Evolutionary conservation across 2,797 vertebrate species (phyloP).

Genomic region (Intellagama lesueurii): DNA sequence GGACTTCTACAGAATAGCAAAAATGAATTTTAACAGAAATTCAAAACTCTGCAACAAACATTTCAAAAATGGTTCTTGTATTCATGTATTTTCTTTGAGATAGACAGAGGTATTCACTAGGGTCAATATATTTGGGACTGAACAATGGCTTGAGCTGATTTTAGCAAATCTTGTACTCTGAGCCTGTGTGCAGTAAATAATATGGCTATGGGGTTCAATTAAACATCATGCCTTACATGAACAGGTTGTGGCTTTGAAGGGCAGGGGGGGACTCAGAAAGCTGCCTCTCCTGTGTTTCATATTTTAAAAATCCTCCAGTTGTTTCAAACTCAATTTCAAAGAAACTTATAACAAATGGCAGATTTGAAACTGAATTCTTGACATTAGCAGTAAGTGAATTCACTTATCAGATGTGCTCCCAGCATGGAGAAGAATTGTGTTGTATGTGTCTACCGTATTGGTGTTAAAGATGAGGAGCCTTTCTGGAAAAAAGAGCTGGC

Average conservation of each 20-base stretch:
- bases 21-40: too few species aligned
- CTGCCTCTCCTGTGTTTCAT: background rate
- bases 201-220: background rate
- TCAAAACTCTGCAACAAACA: too few species aligned
- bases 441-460: background rate
- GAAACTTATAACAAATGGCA: background rate
- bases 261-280: background rate
- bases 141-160: slow-evolving; percentile 20
- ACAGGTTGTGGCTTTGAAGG: background rate
- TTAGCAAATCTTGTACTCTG: background rate
- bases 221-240: background rate
- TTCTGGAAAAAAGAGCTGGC: background rate
- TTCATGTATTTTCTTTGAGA: slow-evolving; percentile 58
- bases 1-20: too few species aligned
- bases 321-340: background rate
- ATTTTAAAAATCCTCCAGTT: background rate
- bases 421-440: background rate
- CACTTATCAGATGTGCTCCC: background rate
- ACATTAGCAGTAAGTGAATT: too few species aligned
- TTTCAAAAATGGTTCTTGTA: slow-evolving; percentile 64
- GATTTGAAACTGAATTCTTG: too few species aligned
- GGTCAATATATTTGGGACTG: slow-evolving; percentile 50
- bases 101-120: slow-evolving; percentile 45
- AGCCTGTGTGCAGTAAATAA: background rate
- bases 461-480: background rate